Base-by-base conservation (phyloP, 2,797 vertebrate species). In the Nyctalus aviator region DNA sequence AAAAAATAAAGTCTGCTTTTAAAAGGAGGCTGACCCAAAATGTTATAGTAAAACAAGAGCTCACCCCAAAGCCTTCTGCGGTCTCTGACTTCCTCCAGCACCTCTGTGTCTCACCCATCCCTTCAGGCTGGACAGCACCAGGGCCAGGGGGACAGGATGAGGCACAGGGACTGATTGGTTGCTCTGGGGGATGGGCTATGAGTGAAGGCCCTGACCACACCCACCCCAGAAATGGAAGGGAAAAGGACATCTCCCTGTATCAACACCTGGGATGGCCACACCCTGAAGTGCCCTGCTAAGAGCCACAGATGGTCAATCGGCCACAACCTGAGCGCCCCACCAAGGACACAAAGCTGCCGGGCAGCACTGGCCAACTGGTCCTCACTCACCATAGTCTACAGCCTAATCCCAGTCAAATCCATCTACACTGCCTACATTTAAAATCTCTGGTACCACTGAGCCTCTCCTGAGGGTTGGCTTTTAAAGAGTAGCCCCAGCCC, bases 401-500 rank as follows among this genome's bases (percentile, higher is more conserved):
- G 23, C 48, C 27, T 20, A 23, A n/a, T 25, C 35, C 35, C 37
- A 32, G 27, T 11, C 1, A 1, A 66, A n/a, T 32, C 11, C 32
- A 2, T 68, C 32, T 12, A 20, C 1, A 4, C 15, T 13, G 4
- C 12, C 48, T 32, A 11, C 30, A 71, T 10, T 27, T 69, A 21
- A 8, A 17, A 9, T 17, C 13, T 53, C 53, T 35, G n/a, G 27
- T 37, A 5, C 11, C 46, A 59, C 57, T 37, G 37, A 30, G 27
- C 10, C 1, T 7, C 17, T 57, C 75, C 37, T 11, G 15, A 23
- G 12, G 55, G 5, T 32, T 66, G 64, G 64, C n/a, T 66, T 66
- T 64, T 64, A 30, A 64, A n/a, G 64, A 66, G 7, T 8, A 64
- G 13, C 7, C 14, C 1, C 15, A 0, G 30, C 7, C n/a, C 0